phyloP scores from a whole-genome alignment of 2,113 vertebrate genomes.

The Pheucticus melanocephalus region DNA sequence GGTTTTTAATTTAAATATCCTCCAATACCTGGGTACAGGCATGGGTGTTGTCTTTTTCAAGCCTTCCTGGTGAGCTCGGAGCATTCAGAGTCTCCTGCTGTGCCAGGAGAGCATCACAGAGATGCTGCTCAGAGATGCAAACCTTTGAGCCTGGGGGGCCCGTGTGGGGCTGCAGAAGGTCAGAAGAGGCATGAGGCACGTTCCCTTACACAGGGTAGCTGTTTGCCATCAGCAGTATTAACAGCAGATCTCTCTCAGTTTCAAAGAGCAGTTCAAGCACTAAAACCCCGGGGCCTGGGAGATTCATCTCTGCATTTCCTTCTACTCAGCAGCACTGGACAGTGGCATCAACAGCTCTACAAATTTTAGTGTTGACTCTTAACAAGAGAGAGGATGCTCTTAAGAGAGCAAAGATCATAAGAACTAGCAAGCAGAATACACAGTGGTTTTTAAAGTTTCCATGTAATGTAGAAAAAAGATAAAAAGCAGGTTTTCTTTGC shows the following conservation, averaged over 20 bases:
- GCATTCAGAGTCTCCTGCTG: not conserved
- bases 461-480: not conserved
- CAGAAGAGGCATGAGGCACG: not conserved
- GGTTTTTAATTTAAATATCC: not conserved
- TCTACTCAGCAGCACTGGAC: not conserved
- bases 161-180: accelerated
- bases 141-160: not conserved
- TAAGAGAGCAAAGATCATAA: not conserved
- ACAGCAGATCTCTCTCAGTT: not conserved
- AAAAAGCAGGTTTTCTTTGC: not conserved
- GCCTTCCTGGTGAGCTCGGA: not conserved
- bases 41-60: not conserved
- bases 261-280: not conserved
- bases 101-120: not conserved
- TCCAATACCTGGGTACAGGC: not conserved
- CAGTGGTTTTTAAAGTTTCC: not conserved
- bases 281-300: not conserved
- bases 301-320: not conserved
- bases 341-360: not conserved
- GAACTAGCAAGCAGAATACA: not conserved
- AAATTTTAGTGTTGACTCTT: not conserved
- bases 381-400: not conserved
- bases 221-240: not conserved
- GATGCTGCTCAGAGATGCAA: not conserved
- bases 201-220: not conserved